Conservation (phyloP, 1,140 invertebrate genomes). For the Caerostris extrusa region DNA sequence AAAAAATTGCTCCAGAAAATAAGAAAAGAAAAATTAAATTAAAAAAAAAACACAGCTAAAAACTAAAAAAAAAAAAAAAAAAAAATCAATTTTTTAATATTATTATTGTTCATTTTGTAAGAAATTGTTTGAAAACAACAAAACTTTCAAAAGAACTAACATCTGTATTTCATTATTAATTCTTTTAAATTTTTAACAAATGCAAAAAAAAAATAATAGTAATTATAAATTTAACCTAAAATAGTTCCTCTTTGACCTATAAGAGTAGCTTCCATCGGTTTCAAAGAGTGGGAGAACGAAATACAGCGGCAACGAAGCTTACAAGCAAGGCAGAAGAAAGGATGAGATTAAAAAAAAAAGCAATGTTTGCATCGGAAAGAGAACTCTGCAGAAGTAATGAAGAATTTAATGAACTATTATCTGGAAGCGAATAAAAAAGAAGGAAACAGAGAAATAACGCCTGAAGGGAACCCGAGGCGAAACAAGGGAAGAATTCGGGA, state of each 20-base stretch:
- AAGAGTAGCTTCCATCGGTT: slow-evolving; percentile 7
- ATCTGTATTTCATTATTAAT: background rate
- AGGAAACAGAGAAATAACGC: slow-evolving; percentile 65
- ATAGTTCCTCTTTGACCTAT: slow-evolving; percentile 41
- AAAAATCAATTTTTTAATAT: no score
- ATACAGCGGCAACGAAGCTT: slow-evolving; percentile 68
- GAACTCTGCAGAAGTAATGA: slow-evolving; percentile 68
- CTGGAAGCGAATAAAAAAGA: slow-evolving; percentile 60
- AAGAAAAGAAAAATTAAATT: no score
- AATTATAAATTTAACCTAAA: slow-evolving; percentile 1
- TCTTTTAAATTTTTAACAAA: slow-evolving; percentile 22
- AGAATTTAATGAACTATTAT: slow-evolving; percentile 77
- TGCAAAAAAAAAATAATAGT: background rate
- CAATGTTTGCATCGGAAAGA: slow-evolving; percentile 27
- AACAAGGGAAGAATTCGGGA: slow-evolving; percentile 57
- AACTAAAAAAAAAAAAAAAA: no score
- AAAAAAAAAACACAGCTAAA: no score
- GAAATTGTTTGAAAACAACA: background rate
- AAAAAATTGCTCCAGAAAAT: no score
- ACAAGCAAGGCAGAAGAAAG: slow-evolving; percentile 42
- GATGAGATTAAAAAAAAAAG: background rate
- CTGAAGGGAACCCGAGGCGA: background rate
- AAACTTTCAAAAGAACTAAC: background rate
- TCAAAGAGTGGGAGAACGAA: slow-evolving; percentile 35
- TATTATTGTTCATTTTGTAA: background rate